Evolutionary conservation across 1,140 invertebrate genomes (phyloP), one percentile per base, ranked within the genome.

Genomic region (Polypedilum vanderplanki): DNA sequence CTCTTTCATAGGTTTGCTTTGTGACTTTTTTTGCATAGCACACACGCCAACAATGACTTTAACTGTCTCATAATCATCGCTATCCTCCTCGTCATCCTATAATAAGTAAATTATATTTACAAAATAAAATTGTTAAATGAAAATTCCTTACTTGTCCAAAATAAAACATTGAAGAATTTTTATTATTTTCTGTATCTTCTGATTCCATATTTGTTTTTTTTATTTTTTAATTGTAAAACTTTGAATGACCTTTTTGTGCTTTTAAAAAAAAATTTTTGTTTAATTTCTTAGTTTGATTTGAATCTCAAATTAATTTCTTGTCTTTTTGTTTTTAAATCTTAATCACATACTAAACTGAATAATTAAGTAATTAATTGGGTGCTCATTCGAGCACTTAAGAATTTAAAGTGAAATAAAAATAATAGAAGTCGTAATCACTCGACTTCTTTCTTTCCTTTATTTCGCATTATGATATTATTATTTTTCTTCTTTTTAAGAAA

Each of bases 1-100:
- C 84, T 98, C 97, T 81, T 93, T 95, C 97, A 99, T 99, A 1
- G 97, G 97, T 85, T 98, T 98, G 74, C 96, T 98, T 79, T 96
- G 92, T 3, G 96, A 96, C 85, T 99, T 99, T 83, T 99, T 99
- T 78, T 93, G 92, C 97, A 99, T 99, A 64, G 97, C 96, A 87
- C 97, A 99, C 76, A 99, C 91, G 73, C 97, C 97, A 76, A 99
- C 95, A 79, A 96, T 87, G 74, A 99, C 95, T 80, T 96, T 70
- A 22, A n/a, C 15, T 4, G n/a, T 91, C 80, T 93, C 93, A 79
- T 89, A 89, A 76, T 87, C 85, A 77, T 87, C 88, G 81, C 87
- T 86, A 5, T 18, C 17, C 7, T 77, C 75, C 24, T 78, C 73
- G 76, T 73, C 76, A 22, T 70, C 65, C 65, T 70, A 8, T 20